Conservation (phyloP, 2,797 vertebrate species). For the Darevskia mixta region DNA sequence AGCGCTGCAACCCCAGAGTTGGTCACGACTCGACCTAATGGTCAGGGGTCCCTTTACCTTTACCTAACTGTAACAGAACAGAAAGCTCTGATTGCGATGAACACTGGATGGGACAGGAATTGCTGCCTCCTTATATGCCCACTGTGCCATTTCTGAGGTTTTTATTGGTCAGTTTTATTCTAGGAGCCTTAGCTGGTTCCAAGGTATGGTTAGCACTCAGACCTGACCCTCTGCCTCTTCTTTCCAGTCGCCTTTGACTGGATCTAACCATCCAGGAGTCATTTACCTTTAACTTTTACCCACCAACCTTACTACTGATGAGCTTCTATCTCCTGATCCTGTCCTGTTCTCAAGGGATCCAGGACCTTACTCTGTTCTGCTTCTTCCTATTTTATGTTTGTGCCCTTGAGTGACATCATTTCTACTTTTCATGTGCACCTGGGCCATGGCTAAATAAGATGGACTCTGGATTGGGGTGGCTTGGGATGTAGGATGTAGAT, state of each 20-base stretch:
- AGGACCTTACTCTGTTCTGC: neutral
- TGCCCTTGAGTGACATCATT: neutral
- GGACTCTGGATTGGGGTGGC: neutral
- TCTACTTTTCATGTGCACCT: neutral
- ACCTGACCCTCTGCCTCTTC: neutral
- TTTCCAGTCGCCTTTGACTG: neutral
- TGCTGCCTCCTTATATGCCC: too few relatives aligned
- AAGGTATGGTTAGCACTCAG: neutral
- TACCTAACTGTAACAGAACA: too few relatives aligned
- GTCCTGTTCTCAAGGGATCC: neutral
- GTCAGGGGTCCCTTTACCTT: too few relatives aligned
- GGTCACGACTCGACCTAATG: too few relatives aligned
- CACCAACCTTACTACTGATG: neutral
- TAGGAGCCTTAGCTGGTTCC: neutral
- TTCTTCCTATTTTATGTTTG: neutral
- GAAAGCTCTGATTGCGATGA: too few relatives aligned
- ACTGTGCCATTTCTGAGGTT: neutral
- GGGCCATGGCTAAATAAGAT: neutral
- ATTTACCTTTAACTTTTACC: too few relatives aligned
- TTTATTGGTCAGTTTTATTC: neutral
- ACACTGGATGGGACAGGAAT: too few relatives aligned
- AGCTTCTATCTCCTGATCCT: neutral
- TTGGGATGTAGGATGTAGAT: neutral
- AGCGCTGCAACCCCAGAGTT: too few relatives aligned
- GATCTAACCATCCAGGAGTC: too few relatives aligned